Evolutionary conservation across 1,140 invertebrate species (phyloP).

Genomic region (Drosophila parabipectinata): DNA sequence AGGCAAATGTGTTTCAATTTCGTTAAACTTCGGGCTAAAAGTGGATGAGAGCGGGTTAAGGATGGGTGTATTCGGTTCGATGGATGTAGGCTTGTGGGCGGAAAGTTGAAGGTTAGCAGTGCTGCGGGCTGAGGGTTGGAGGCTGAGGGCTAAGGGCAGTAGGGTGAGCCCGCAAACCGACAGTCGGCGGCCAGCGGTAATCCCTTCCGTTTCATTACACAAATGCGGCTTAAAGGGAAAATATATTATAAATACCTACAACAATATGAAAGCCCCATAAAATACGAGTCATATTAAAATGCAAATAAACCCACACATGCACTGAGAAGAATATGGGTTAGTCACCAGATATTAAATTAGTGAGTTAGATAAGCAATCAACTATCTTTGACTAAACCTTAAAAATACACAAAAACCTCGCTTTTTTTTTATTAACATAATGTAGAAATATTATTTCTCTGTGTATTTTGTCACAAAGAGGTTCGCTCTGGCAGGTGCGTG

Average conservation of each 20-base stretch:
- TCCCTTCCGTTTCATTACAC: constrained; percentile 74
- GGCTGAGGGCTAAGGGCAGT: neutral
- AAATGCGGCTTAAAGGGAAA: constrained; percentile 71
- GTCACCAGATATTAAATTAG: neutral
- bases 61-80: constrained; percentile 14
- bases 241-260: constrained; percentile 49
- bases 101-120: constrained; percentile 2
- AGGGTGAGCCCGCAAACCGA: constrained; percentile 27
- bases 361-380: neutral
- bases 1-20: constrained; percentile 70
- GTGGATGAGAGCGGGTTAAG: constrained; percentile 24
- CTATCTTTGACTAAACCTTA: too few relatives aligned
- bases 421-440: neutral
- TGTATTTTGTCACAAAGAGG: constrained; percentile 16
- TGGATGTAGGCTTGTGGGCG: constrained; percentile 6
- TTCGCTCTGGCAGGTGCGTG: constrained; percentile 14
- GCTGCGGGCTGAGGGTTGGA: neutral
- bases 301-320: constrained; percentile 47
- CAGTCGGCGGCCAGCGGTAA: constrained; percentile 52
- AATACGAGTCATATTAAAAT: constrained; percentile 58
- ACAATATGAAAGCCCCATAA: constrained; percentile 48
- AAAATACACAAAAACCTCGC: too few relatives aligned
- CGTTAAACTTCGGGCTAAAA: constrained; percentile 44
- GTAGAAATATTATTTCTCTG: neutral
- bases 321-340: neutral